Evolutionary conservation across 2,797 vertebrate genomes (phyloP).

Genomic region (Cichlasoma orientale): DNA sequence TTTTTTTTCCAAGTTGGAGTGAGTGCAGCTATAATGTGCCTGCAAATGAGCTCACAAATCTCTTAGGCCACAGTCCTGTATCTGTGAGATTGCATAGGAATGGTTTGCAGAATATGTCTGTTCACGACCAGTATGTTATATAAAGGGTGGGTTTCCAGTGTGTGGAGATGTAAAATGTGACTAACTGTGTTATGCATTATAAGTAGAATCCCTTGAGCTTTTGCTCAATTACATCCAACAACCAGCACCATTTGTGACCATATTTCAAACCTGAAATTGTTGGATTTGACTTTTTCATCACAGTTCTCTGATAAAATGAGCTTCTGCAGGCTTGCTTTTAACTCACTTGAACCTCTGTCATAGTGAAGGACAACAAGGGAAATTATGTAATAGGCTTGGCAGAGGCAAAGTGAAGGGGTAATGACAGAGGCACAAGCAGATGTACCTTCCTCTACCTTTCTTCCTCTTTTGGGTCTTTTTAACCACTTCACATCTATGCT

Average conservation of each 20-base stretch:
- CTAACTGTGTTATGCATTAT: slow-evolving; percentile 48
- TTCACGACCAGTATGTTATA: background rate
- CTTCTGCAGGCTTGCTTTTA: slow-evolving; percentile 59
- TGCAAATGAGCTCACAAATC: slow-evolving; percentile 82
- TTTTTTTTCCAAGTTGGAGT: slow-evolving; percentile 59
- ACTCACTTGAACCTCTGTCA: slow-evolving; percentile 63
- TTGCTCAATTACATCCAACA: slow-evolving; percentile 39
- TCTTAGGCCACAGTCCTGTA: slow-evolving; percentile 61
- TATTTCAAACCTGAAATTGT: slow-evolving; percentile 51
- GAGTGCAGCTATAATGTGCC: slow-evolving; percentile 74
- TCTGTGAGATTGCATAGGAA: slow-evolving; percentile 58
- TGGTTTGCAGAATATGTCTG: slow-evolving; percentile 32
- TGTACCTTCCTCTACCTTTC: slow-evolving; percentile 49
- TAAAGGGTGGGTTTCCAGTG: background rate
- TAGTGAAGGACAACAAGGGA: slow-evolving; percentile 51
- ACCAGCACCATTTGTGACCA: slow-evolving; percentile 42
- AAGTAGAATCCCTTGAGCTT: slow-evolving; percentile 38
- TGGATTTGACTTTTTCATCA: slow-evolving; percentile 55
- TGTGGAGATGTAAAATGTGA: slow-evolving; percentile 18
- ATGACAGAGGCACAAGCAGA: slow-evolving; percentile 46
- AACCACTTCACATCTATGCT: slow-evolving; percentile 60
- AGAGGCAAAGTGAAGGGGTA: slow-evolving; percentile 57
- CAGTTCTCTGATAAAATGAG: slow-evolving; percentile 31
- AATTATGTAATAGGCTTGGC: slow-evolving; percentile 66
- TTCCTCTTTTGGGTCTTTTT: slow-evolving; percentile 60